Percentiles rank a stretch among this genome's conserved stretches.
These are phyloP conservation scores for Podabrus alpinus DNA, from an alignment of 2,888 invertebrate species.

Conservation along the genomic window DNA sequence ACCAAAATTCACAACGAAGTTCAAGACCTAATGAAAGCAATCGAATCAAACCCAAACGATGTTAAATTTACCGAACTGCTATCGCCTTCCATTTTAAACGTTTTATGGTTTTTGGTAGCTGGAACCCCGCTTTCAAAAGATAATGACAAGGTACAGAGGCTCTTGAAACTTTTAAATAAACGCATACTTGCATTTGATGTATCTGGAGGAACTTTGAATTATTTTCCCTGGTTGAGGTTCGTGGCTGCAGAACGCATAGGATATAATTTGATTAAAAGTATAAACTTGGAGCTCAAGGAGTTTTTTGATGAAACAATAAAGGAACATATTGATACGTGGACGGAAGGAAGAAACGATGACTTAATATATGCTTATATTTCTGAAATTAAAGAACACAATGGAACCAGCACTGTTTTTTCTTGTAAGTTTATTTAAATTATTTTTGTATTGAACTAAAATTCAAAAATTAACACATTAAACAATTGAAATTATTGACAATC, in stretches of 20 bases:
- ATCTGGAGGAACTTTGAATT: slow-evolving; percentile 53
- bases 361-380: slow-evolving; percentile 66
- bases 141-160: slow-evolving; percentile 52
- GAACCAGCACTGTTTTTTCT: slow-evolving; percentile 51
- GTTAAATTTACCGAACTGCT: slow-evolving; percentile 51
- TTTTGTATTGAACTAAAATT: no score
- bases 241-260: slow-evolving; percentile 65
- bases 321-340: slow-evolving; percentile 59
- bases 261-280: slow-evolving; percentile 60
- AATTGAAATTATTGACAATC: no score
- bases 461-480: no score
- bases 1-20: slow-evolving; percentile 59
- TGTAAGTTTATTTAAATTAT: slow-evolving; percentile 49
- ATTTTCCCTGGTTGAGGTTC: slow-evolving; percentile 67
- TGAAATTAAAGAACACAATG: slow-evolving; percentile 59
- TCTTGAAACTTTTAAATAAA: slow-evolving; percentile 57
- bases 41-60: slow-evolving; percentile 34
- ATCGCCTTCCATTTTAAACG: slow-evolving; percentile 65
- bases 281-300: slow-evolving; percentile 61
- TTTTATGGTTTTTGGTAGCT: slow-evolving; percentile 67
- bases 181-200: slow-evolving; percentile 60
- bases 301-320: slow-evolving; percentile 63
- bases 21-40: slow-evolving; percentile 40
- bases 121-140: slow-evolving; percentile 54
- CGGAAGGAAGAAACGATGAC: slow-evolving; percentile 58